Evolutionary conservation across 2,888 invertebrate species (phyloP), one percentile per base, ranked within the genome.

Genomic region (Leucania comma): DNA sequence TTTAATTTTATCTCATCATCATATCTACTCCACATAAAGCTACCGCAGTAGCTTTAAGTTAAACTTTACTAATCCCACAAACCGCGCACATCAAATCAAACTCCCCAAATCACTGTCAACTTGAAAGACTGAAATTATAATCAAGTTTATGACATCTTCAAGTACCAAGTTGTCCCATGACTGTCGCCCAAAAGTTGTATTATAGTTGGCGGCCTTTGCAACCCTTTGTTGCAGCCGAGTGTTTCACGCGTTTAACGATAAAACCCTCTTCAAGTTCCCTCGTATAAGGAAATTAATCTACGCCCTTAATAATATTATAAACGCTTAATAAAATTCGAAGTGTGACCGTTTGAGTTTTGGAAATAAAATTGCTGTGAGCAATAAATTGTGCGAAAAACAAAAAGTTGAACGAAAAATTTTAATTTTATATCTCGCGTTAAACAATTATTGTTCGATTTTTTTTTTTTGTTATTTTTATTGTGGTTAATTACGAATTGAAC

Each of bases 251-350:
- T 80, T 56, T 42, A 69, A 78, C 78, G 63, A 78, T 75, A 72
- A 29, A 81, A 58, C 81, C 83, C 81, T 68, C 70, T 67, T 61
- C 61, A 81, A 81, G 65, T 83, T 79, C 81, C 79, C 75, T 80
- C 64, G 68, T 78, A 59, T 73, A 70, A 76, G 80, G 80, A 80
- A 80, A 76, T 81, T 83, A 83, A 79, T 73, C 63, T 69, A 51
- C 66, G 57, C 72, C 74, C 70, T 64, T 79, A 67, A 79, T 79
- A 73, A 71, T 69, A 79, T 83, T 81, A 79, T 75, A 71, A 78
- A 76, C 69, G 70, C 63, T 78, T 70, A 72, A 70, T 72, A 70
- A 79, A 81, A 70, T 53, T 50, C 50, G 22, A 64, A 72, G 61
- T 72, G 69, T 72, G 80, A 62, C 76, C 72, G 57, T 69, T 69